phyloP scores from a whole-genome alignment of 1,140 invertebrate genomes.

The Polypedilum vanderplanki region DNA sequence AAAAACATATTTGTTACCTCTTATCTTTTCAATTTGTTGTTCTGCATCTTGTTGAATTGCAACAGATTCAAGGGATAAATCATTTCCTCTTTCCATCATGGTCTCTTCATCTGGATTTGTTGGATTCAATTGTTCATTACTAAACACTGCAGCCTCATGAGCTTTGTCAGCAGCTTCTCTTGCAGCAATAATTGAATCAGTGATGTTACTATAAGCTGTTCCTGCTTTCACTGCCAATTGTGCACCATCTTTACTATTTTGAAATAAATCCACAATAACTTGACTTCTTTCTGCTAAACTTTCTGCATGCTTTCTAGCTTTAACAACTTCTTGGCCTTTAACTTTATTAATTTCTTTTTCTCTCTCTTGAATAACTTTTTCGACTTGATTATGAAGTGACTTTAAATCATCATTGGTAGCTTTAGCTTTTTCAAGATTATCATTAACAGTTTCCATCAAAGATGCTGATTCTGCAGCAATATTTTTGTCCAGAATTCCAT shows the following conservation, averaged over 20 bases:
- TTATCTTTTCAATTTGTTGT: slow-evolving; percentile 45
- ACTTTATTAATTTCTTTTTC: slow-evolving; percentile 29
- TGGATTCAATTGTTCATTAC: slow-evolving; percentile 39
- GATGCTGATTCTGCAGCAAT: slow-evolving; percentile 36
- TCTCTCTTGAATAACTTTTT: slow-evolving; percentile 30
- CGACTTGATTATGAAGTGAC: slow-evolving; percentile 31
- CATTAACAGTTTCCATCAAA: slow-evolving; percentile 32
- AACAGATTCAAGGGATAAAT: slow-evolving; percentile 44
- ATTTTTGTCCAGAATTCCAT: slow-evolving; percentile 30
- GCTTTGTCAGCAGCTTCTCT: slow-evolving; percentile 53
- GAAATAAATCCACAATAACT: slow-evolving; percentile 48
- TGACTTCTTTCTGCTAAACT: slow-evolving; percentile 56
- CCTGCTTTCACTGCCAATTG: slow-evolving; percentile 45
- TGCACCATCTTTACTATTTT: slow-evolving; percentile 41
- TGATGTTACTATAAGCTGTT: slow-evolving; percentile 73
- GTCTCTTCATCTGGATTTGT: slow-evolving; percentile 42
- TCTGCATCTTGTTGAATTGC: slow-evolving; percentile 43
- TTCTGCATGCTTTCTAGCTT: slow-evolving; percentile 59
- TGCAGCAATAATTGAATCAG: slow-evolving; percentile 59
- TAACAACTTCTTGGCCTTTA: slow-evolving; percentile 40
- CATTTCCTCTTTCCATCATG: slow-evolving; percentile 44
- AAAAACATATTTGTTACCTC: slow-evolving; percentile 37
- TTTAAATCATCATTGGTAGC: slow-evolving; percentile 30
- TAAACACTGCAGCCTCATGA: slow-evolving; percentile 46
- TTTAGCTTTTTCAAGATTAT: slow-evolving; percentile 32